phyloP scores from a whole-genome alignment of 1,140 invertebrate species.

The Pygmarrhopalites habei region DNA sequence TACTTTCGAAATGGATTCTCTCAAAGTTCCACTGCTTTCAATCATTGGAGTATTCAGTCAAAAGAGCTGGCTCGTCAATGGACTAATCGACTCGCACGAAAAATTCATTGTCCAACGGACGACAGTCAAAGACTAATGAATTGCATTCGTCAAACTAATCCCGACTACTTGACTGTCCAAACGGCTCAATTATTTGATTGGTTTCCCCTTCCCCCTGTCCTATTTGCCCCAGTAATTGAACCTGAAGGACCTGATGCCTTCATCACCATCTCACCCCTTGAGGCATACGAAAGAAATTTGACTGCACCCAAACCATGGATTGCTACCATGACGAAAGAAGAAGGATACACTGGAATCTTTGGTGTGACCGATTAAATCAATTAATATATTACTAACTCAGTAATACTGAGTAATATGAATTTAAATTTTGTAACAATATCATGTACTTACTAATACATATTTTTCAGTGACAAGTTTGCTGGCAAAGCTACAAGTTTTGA shows the following conservation, averaged over 20 bases:
- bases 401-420: no score
- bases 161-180: conserved; percentile 8
- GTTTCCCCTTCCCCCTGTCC: conserved; percentile 14
- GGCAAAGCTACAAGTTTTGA: not conserved
- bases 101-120: conserved; percentile 17
- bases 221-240: conserved; percentile 22
- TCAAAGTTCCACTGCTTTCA: conserved; percentile 19
- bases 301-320: conserved; percentile 15
- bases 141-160: not conserved
- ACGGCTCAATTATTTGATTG: conserved; percentile 23
- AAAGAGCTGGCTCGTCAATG: conserved; percentile 6
- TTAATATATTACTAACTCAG: no score
- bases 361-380: no score
- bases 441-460: no score
- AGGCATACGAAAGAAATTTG: conserved; percentile 9
- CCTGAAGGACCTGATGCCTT: conserved; percentile 16
- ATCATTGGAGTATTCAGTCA: conserved; percentile 23
- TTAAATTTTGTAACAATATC: no score
- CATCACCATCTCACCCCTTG: conserved; percentile 22
- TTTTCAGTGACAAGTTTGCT: conserved; percentile 1
- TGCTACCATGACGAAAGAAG: conserved; percentile 2
- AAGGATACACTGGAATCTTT: conserved; percentile 17
- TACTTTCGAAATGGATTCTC: conserved; percentile 13
- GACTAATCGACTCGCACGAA: conserved; percentile 15
- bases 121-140: not conserved